Evolutionary conservation across 37 sponge, comb jelly and placozoan species (phyloP).

Genomic region (Beroe forskalii): DNA sequence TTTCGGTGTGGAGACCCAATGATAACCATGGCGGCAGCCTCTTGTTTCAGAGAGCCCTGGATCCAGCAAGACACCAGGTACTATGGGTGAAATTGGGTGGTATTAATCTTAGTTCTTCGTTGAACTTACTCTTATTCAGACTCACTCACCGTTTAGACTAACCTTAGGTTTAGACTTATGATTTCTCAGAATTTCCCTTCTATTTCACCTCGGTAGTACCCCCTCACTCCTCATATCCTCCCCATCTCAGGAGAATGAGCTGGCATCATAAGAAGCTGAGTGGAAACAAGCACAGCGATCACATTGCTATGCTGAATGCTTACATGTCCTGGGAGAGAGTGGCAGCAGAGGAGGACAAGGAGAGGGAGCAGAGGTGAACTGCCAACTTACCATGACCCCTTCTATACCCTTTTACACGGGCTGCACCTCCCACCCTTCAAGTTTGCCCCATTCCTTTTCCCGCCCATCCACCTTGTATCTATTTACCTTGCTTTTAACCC

Average conservation of each 20-base stretch:
- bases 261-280: conserved; percentile 76
- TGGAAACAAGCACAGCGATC: conserved; percentile 80
- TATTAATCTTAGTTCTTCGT: no score
- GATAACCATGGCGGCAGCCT: conserved; percentile 77
- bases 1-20: conserved; percentile 79
- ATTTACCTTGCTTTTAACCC: no score
- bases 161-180: no score
- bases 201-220: no score
- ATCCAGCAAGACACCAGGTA: conserved; percentile 52
- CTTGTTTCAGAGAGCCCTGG: conserved; percentile 82
- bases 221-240: background rate
- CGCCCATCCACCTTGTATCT: no score
- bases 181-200: no score
- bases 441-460: no score
- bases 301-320: conserved; percentile 80
- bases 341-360: conserved; percentile 61
- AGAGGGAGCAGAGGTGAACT: conserved; percentile 67
- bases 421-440: conserved; percentile 64
- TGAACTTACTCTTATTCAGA: no score
- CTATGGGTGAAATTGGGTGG: no score
- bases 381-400: conserved; percentile 66
- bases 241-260: conserved; percentile 71
- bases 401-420: no score
- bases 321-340: conserved; percentile 78
- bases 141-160: background rate